These are phyloP conservation scores for silkworm (Bombyx mori) DNA, from an alignment of 1,140 invertebrate genomes.

Conservation along the genomic window ASM3026992v2 NC_085129.1:6558501-6559000, in stretches of 20 bases:
- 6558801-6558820: not conserved
- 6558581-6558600: no score
- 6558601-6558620: constrained; percentile 4
- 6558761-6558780: constrained; percentile 5
- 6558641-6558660: constrained; percentile 8
- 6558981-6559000: no score
- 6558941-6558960: no score
- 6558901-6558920: no score
- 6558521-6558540: no score
- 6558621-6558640: constrained; percentile 5
- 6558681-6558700: constrained; percentile 3
- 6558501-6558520: no score
- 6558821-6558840: not conserved
- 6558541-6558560: no score
- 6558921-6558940: no score
- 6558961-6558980: no score
- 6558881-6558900: no score
- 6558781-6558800: constrained; percentile 4
- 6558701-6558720: constrained; percentile 8
- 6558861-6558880: no score
- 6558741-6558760: constrained; percentile 14
- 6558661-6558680: constrained; percentile 20
- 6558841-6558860: not conserved
- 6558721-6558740: constrained; percentile 10
- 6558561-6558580: no score